These are phyloP conservation scores for Cephus pulcher DNA, from an alignment of 2,888 invertebrate species.

Conservation along the genomic window DNA sequence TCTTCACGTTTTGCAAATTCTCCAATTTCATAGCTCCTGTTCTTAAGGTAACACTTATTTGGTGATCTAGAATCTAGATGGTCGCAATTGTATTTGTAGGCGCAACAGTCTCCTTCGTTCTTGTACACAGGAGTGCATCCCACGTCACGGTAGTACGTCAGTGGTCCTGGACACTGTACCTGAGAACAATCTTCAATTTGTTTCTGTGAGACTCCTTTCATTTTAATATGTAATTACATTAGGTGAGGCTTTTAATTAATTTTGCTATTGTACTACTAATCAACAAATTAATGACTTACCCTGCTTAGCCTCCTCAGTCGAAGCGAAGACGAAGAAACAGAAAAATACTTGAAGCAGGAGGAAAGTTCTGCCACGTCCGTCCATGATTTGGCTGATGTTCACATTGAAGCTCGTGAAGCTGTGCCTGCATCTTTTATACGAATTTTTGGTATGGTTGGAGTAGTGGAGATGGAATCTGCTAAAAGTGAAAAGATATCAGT, in stretches of 20 bases:
- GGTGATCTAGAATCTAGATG: slow-evolving; percentile 34
- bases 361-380: not conserved
- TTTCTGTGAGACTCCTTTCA: not conserved
- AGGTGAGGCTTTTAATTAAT: not conserved
- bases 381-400: not conserved
- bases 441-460: not conserved
- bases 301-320: no score
- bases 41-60: slow-evolving; percentile 49
- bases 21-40: slow-evolving; percentile 40
- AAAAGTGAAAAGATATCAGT: no score
- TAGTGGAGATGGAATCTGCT: no score
- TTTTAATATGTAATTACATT: not conserved
- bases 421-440: not conserved
- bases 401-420: not conserved
- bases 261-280: no score
- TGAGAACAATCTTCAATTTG: slow-evolving; percentile 31
- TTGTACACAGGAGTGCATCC: slow-evolving; percentile 45
- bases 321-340: no score
- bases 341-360: not conserved
- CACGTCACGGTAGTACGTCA: slow-evolving; percentile 41
- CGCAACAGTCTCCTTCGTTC: slow-evolving; percentile 43
- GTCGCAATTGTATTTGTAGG: slow-evolving; percentile 47
- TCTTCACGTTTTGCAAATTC: slow-evolving; percentile 18
- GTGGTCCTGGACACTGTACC: slow-evolving; percentile 47
- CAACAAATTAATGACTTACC: no score